Evolutionary conservation across 2,888 invertebrate species (phyloP).

Genomic region (Hemithea aestivaria): DNA sequence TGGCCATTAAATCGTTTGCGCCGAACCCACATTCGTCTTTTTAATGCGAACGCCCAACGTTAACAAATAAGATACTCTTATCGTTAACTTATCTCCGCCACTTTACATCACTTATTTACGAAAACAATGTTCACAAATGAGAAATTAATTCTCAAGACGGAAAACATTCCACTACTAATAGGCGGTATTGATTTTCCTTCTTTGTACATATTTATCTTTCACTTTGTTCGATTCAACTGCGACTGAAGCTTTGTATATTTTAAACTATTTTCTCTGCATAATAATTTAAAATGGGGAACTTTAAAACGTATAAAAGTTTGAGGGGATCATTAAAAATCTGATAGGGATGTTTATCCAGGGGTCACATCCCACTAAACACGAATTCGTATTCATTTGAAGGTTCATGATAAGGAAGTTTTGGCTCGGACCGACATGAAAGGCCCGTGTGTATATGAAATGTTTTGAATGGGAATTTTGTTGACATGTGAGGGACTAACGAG

Average conservation of each 20-base stretch:
- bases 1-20: constrained; percentile 67
- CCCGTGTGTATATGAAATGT: constrained; percentile 47
- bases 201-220: constrained; percentile 14
- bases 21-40: constrained; percentile 58
- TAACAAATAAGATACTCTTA: constrained; percentile 54
- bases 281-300: constrained; percentile 6
- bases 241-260: constrained; percentile 1
- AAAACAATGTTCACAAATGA: constrained; percentile 23
- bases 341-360: constrained; percentile 17
- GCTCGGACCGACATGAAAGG: constrained; percentile 44
- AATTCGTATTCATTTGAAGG: constrained; percentile 27
- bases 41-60: constrained; percentile 51
- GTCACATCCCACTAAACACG: constrained; percentile 14
- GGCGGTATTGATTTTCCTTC: constrained; percentile 25
- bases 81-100: constrained; percentile 40
- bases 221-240: constrained; percentile 6
- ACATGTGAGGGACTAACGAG: constrained; percentile 56
- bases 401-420: constrained; percentile 44
- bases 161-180: constrained; percentile 24
- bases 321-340: constrained; percentile 15
- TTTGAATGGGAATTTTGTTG: constrained; percentile 51
- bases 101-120: constrained; percentile 28
- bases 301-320: background rate
- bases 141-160: constrained; percentile 24
- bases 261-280: constrained; percentile 4